Percentiles rank a stretch among this genome's conserved stretches.
Evolutionary conservation across 2,797 vertebrate species (phyloP).

Genomic region (Yasuhikotakia modesta): DNA sequence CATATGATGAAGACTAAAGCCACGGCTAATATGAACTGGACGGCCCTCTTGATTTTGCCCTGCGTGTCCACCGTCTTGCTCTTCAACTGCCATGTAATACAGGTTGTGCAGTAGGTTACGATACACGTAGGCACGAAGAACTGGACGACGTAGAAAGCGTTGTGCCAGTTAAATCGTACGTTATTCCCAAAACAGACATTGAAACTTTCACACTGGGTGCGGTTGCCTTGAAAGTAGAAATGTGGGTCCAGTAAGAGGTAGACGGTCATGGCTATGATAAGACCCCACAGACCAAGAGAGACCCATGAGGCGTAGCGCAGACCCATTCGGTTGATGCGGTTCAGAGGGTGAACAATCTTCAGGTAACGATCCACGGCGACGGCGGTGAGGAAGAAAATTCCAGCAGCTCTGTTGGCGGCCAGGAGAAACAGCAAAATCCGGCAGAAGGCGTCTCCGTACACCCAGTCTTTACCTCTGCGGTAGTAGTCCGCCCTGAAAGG

Average conservation of each 20-base stretch:
- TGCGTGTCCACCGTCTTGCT: conserved; percentile 72
- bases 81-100: conserved; percentile 77
- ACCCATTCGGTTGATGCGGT: conserved; percentile 72
- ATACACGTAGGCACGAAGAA: conserved; percentile 73
- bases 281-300: conserved; percentile 73
- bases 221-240: conserved; percentile 67
- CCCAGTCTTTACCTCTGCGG: conserved; percentile 74
- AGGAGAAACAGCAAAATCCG: conserved; percentile 79
- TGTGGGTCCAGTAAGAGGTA: conserved; percentile 70
- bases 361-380: conserved; percentile 81
- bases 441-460: conserved; percentile 74
- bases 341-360: conserved; percentile 76
- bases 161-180: conserved; percentile 75
- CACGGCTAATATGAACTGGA: conserved; percentile 76
- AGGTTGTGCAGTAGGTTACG: conserved; percentile 75
- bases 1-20: conserved; percentile 77
- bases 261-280: conserved; percentile 72
- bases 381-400: conserved; percentile 81
- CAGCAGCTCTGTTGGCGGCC: conserved; percentile 75
- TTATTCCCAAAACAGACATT: conserved; percentile 77
- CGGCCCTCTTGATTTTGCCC: conserved; percentile 78
- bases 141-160: conserved; percentile 75
- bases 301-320: conserved; percentile 71
- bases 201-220: conserved; percentile 80
- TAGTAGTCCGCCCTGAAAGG: conserved; percentile 82